Evolutionary conservation across 2,113 vertebrate species (phyloP), one percentile per base, ranked within the genome.

Genomic region (Clinocottus analis): DNA sequence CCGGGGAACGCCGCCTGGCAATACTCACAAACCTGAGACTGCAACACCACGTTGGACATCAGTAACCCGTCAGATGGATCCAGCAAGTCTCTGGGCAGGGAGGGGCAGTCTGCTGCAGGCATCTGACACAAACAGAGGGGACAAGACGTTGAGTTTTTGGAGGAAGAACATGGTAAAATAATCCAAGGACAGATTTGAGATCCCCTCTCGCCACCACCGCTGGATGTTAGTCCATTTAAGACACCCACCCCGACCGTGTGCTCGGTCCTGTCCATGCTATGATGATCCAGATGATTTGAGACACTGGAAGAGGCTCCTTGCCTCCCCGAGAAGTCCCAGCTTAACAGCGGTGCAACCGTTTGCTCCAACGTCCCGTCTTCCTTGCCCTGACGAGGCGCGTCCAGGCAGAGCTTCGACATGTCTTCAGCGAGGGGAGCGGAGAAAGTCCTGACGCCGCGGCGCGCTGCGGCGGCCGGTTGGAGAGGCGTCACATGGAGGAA

Each of bases 21-120:
- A 77, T 96, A 94, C n/a, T 95, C 95, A 12, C 95, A 95, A 47
- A 94, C 76, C 0, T 91, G 90, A 17, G 95, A 95, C 68, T 94
- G 93, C 41, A 95, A 86, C 0, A 91, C 84, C 1, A 87, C 77
- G 4, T 89, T 91, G 0, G 94, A 91, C 87, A 91, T 2, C 72
- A 94, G 53, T 7, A 86, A 3, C 0, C 80, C 41, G 0, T 80
- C 84, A 0, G 70, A 35, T 27, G 66, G 33, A 39, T 77, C 80
- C 0, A 80, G 31, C 0, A 67, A 0, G 7, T 86, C 85, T 0
- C 89, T 82, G 81, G 79, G 83, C 77, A 92, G 77, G 29, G 64
- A 77, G 58, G 88, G 90, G 14, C 78, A 56, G 0, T 88, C 93
- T 0, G 71, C 86, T 92, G 87, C 84, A 23, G 86, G 92, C 0